phyloP scores from a whole-genome alignment of 2,797 vertebrate species.

The Melanotaenia trifasciata region DNA sequence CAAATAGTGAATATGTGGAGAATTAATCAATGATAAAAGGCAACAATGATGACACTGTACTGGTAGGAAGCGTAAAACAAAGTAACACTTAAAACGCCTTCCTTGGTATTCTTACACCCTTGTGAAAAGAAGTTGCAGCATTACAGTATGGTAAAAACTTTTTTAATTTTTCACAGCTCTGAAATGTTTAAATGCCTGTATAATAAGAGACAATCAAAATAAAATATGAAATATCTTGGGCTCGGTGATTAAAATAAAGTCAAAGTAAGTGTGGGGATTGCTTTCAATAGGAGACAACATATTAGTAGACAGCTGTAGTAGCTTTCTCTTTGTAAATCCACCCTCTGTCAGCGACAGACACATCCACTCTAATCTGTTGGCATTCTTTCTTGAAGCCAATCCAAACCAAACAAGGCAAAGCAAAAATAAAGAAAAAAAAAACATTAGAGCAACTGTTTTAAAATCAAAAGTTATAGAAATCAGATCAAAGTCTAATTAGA shows the following conservation, averaged over 20 bases:
- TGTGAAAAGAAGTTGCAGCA: too few species aligned
- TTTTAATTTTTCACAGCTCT: not conserved
- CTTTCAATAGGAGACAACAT: too few species aligned
- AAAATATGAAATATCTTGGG: not conserved
- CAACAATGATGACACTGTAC: too few species aligned
- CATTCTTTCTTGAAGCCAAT: not conserved
- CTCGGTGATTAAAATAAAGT: not conserved
- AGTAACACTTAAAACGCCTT: too few species aligned
- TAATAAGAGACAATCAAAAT: not conserved
- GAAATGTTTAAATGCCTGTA: not conserved
- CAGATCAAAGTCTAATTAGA: not conserved
- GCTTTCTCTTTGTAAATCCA: not conserved
- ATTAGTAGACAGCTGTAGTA: not conserved
- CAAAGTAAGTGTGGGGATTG: not conserved
- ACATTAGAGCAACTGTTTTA: not conserved
- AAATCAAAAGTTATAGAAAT: not conserved
- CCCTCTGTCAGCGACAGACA: not conserved
- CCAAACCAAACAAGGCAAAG: not conserved
- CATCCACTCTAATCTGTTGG: not conserved
- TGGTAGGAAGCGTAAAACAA: too few species aligned
- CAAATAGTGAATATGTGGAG: too few species aligned
- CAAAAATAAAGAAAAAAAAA: not conserved
- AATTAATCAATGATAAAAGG: too few species aligned
- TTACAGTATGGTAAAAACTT: not conserved
- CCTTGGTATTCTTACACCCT: too few species aligned